Evolutionary conservation across 2,113 vertebrate genomes (phyloP).

Genomic region (Microtus ochrogaster): DNA sequence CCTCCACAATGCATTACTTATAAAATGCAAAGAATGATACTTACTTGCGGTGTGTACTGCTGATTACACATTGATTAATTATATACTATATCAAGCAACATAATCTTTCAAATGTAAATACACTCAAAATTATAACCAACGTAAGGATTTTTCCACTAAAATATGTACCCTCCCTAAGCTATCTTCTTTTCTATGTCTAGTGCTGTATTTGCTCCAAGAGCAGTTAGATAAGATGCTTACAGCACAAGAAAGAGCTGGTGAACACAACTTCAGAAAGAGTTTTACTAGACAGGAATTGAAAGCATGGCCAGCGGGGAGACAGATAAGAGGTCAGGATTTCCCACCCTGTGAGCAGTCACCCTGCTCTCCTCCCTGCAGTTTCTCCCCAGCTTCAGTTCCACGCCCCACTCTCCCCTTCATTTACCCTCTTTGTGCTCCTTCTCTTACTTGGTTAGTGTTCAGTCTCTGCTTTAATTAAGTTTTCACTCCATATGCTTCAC

Average conservation of each 20-base stretch:
- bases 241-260: background rate
- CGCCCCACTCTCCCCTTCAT: background rate
- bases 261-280: background rate
- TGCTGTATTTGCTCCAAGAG: background rate
- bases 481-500: conserved; percentile 68
- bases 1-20: background rate
- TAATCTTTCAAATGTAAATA: background rate
- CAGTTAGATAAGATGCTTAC: background rate
- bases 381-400: background rate
- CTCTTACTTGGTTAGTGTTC: background rate
- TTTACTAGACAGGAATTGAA: background rate
- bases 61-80: background rate
- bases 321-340: background rate
- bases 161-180: background rate
- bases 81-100: background rate
- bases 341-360: background rate
- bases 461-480: conserved; percentile 70
- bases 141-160: background rate
- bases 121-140: background rate
- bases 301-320: background rate
- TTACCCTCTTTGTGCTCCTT: conserved; percentile 9
- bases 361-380: background rate
- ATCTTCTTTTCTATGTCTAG: background rate
- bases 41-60: too few relatives aligned
- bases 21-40: background rate